Evolutionary conservation across 2,888 invertebrate species (phyloP), one percentile per base, ranked within the genome.

Genomic region (Nephrotoma guestfalica): DNA sequence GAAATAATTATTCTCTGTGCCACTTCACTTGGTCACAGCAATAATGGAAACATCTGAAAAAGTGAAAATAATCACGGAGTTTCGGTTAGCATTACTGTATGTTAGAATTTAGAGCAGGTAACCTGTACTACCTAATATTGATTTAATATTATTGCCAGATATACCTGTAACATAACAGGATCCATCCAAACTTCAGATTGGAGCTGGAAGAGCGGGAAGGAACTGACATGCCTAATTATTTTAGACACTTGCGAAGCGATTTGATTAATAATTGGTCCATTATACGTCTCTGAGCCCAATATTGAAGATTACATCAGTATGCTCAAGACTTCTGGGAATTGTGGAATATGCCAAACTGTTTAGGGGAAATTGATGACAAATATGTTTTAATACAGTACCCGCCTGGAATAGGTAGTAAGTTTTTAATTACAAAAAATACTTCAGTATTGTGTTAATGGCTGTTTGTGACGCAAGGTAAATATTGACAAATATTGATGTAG

Each of bases 321-420:
- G 57, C 43, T 1, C 40, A 84, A 0, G 86, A 87, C 40, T 88
- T 88, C 86, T 18, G 30, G 13, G 86, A 41, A n/a, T 85, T 85
- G 71, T 89, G 88, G 88, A 88, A 88, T 83, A 87, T 89, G 86
- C 88, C 88, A 40, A 86, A 89, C 84, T 89, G 88, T 87, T 86
- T 89, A 18, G 89, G 90, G 42, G 88, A 88, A 42, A 87, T 89
- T 18, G 89, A 89, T 87, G 89, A 89, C 0, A 89, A 89, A 42
- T 87, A 89, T 89, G 88, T 90, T 86, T 4, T 6, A 43, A 6
- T 4, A 43, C 88, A 88, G 87, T 87, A 88, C n/a, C 89, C 89
- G 4, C 7, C 71, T 15, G 6, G 18, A 0, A 15, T 0, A 0
- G 3, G 3, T 0, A 57, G 13, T 15, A 57, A 57, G 1, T 11